These are phyloP conservation scores for Sparidentex hasta DNA, from an alignment of 2,797 vertebrate species.

Conservation along the genomic window DNA sequence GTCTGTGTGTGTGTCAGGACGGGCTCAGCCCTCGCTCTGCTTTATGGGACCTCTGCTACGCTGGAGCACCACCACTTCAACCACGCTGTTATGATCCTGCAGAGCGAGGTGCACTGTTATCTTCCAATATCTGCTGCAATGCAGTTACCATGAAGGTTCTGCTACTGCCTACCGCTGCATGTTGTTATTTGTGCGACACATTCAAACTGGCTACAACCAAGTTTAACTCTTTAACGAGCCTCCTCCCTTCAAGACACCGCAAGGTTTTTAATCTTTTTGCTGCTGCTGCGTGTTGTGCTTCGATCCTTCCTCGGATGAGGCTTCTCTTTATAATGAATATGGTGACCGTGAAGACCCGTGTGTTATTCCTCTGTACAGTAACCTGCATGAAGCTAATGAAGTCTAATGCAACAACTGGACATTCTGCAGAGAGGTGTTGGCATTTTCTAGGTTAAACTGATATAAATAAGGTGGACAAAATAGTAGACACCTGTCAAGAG, in stretches of 20 bases:
- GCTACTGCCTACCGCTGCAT: conserved; percentile 22
- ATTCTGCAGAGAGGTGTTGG: too few relatives aligned
- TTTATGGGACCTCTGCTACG: conserved; percentile 98
- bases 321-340: background rate
- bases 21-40: conserved; percentile 96
- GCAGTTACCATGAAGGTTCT: conserved; percentile 58
- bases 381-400: background rate
- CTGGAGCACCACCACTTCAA: conserved; percentile 99
- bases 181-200: conserved; percentile 33
- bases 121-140: conserved; percentile 65
- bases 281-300: background rate
- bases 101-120: conserved; percentile 92
- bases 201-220: conserved; percentile 17
- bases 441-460: background rate
- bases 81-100: conserved; percentile 99
- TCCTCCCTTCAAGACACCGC: background rate
- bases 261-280: background rate
- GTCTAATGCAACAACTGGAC: background rate
- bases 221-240: background rate
- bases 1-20: conserved; percentile 86
- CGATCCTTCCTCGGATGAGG: background rate
- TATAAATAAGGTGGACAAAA: background rate
- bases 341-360: background rate
- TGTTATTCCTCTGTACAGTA: background rate
- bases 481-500: background rate